phyloP scores from a whole-genome alignment of 2,113 vertebrate species.

The Acrocephalus arundinaceus region DNA sequence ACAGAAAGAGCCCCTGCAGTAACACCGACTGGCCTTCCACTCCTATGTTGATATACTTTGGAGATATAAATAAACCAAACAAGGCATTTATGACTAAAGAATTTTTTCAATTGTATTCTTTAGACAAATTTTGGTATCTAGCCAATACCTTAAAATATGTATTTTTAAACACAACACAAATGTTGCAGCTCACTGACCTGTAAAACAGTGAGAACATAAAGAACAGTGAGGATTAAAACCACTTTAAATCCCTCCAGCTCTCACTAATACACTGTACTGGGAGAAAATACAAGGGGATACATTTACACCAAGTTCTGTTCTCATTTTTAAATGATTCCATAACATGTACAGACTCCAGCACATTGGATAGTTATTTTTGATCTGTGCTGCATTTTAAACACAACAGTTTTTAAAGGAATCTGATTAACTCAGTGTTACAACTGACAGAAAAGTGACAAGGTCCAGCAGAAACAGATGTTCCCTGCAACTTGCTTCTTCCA shows the following conservation, averaged over 20 bases:
- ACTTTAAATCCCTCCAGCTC: background rate
- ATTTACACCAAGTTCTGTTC: background rate
- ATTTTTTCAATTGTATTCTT: background rate
- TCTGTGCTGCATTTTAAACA: conserved; percentile 34
- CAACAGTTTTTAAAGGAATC: conserved; percentile 42
- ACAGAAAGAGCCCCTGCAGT: background rate
- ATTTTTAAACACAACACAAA: conserved; percentile 29
- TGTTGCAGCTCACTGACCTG: conserved; percentile 38
- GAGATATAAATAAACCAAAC: background rate
- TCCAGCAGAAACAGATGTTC: conserved; percentile 68
- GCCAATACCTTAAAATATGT: conserved; percentile 22
- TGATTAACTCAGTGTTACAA: conserved; percentile 37
- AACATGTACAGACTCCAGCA: background rate
- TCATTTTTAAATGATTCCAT: conserved; percentile 20
- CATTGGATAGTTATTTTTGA: conserved; percentile 20
- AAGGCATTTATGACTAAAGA: background rate
- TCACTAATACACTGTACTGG: background rate
- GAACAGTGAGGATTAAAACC: conserved; percentile 49
- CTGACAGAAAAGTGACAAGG: conserved; percentile 49
- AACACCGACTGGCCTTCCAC: background rate
- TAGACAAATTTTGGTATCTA: background rate
- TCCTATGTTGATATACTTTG: background rate
- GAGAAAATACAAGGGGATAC: background rate
- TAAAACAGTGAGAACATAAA: conserved; percentile 17
- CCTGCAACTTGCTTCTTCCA: conserved; percentile 57